Percentiles rank a stretch among this genome's conserved stretches.
Conservation (phyloP, 2,797 vertebrate species). For the Steatocranus sp. region DNA sequence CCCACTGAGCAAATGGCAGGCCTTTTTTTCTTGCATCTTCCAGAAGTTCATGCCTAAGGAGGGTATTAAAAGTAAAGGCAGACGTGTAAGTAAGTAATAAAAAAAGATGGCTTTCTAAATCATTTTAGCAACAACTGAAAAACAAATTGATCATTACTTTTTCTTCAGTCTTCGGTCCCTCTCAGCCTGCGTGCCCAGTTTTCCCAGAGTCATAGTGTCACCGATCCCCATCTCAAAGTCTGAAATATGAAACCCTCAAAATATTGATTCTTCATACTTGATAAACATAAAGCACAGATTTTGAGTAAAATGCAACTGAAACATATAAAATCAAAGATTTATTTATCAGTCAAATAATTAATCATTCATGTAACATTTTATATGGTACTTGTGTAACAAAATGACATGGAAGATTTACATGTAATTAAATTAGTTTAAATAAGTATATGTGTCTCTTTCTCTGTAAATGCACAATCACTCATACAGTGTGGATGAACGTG, state of each 20-base stretch:
- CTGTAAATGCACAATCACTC: not conserved
- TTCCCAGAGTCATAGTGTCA: slow-evolving; percentile 89
- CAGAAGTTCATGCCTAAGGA: slow-evolving; percentile 87
- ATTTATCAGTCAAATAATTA: not conserved
- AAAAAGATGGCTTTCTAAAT: not conserved
- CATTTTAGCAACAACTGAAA: not conserved
- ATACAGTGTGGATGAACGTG: not conserved
- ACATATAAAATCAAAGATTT: not conserved
- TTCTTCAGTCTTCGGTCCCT: slow-evolving; percentile 92
- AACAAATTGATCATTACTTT: slow-evolving; percentile 75
- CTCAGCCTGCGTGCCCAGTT: slow-evolving; percentile 93
- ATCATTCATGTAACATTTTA: not conserved
- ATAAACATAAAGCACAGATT: not conserved
- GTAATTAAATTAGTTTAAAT: not conserved
- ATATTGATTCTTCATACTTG: not conserved
- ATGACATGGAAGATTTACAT: not conserved
- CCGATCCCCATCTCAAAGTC: slow-evolving; percentile 88
- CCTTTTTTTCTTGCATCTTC: slow-evolving; percentile 93
- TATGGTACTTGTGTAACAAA: not conserved
- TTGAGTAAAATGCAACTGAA: not conserved
- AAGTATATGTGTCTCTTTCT: not conserved
- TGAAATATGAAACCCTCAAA: slow-evolving; percentile 41
- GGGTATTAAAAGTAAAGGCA: slow-evolving; percentile 1
- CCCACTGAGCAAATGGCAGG: slow-evolving; percentile 93
- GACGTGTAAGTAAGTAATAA: not conserved